Evolutionary conservation across 2,888 invertebrate species (phyloP).

Genomic region (Elegia similella): DNA sequence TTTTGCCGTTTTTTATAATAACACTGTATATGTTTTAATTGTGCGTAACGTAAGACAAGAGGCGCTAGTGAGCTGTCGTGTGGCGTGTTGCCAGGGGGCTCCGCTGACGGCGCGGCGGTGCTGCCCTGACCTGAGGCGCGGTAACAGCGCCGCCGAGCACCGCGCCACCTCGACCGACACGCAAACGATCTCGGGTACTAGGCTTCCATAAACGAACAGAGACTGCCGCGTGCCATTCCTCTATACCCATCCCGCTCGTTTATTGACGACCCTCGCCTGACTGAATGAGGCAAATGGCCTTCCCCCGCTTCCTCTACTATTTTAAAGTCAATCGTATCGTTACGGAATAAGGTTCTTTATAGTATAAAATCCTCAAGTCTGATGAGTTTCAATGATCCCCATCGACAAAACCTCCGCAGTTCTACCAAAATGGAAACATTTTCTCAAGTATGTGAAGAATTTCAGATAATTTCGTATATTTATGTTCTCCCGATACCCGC

Average conservation of each 20-base stretch:
- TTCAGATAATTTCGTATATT: constrained; percentile 58
- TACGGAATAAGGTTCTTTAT: constrained; percentile 38
- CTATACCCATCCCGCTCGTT: constrained; percentile 53
- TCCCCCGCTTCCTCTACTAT: constrained; percentile 32
- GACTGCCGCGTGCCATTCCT: constrained; percentile 39
- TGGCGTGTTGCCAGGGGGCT: constrained; percentile 23
- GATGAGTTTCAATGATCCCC: constrained; percentile 44
- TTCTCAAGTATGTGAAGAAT: constrained; percentile 64
- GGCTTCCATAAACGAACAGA: constrained; percentile 50
- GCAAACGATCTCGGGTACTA: constrained; percentile 75
- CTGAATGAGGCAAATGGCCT: constrained; percentile 52
- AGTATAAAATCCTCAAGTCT: constrained; percentile 25
- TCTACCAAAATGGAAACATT: constrained; percentile 59
- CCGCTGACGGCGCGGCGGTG: constrained; percentile 23
- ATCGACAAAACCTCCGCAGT: constrained; percentile 46
- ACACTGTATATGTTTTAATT: too few relatives aligned
- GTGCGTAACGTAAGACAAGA: too few relatives aligned
- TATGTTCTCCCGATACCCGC: constrained; percentile 66
- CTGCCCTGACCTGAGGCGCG: constrained; percentile 36
- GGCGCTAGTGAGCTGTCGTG: constrained; percentile 21
- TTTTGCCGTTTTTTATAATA: too few relatives aligned
- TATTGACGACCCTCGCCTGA: constrained; percentile 47
- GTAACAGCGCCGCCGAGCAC: constrained; percentile 45
- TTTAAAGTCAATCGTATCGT: constrained; percentile 34
- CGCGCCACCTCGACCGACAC: constrained; percentile 79